Base-by-base conservation (phyloP, 2,797 vertebrate species). In the Malacoctenus gilli region DNA sequence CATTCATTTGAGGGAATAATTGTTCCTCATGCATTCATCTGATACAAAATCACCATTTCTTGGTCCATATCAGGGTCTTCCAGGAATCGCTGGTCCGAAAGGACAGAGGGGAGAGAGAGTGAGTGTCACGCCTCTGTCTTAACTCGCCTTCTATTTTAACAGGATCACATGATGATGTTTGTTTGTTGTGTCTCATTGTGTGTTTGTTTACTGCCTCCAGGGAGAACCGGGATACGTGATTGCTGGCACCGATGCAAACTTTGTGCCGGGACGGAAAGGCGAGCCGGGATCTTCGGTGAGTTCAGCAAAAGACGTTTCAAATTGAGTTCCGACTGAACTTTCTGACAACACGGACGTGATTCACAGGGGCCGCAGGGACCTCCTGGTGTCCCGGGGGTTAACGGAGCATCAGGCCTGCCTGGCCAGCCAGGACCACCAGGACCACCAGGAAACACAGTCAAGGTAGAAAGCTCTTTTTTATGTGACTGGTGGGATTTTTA, bases 101-200 rank as follows among this genome's bases (percentile, higher is more conserved):
- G 95, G 95, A 21, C 94, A 94, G 14, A 94, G 95, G 88, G 95
- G 95, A 74, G 94, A 95, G 52, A 92, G 94, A 76, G 95, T 95
- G 72, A 90, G 94, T n/a, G n/a, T 91, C 51, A 8, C 12, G 30
- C n/a, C n/a, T n/a, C n/a, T n/a, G n/a, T n/a, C n/a, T n/a, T n/a
- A n/a, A n/a, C n/a, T n/a, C n/a, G n/a, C n/a, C n/a, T n/a, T n/a
- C n/a, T n/a, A n/a, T n/a, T n/a, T n/a, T n/a, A n/a, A n/a, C n/a
- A n/a, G n/a, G n/a, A n/a, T n/a, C n/a, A n/a, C n/a, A n/a, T n/a
- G n/a, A n/a, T n/a, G n/a, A n/a, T n/a, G n/a, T n/a, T 2, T 28
- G 25, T 28, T 6, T 28, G 25, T 6, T 28, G 5, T n/a, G 9
- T 28, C 9, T 1, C 9, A 28, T 28, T 6, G 6, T 28, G 25